Evolutionary conservation across 2,888 invertebrate species (phyloP), one percentile per base, ranked within the genome.

Genomic region (Alloscopus bannaensis): DNA sequence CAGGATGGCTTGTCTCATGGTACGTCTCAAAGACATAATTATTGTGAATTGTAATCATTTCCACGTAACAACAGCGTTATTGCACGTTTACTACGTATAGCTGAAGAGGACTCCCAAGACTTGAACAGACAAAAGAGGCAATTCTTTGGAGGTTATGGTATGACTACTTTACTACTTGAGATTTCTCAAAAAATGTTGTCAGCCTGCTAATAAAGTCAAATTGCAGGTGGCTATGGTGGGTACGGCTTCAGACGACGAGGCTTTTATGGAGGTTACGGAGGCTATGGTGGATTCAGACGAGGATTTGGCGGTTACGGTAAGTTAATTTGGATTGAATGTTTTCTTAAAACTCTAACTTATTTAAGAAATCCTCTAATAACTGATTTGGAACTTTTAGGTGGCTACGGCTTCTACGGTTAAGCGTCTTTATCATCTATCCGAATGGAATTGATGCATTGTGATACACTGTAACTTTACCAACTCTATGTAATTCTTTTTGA

Each of bases 81-180:
- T 16, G 24, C 3, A 50, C 13, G 13, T 36, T 36, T 55, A 26
- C 2, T 26, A 55, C 26, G 29, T 4, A 36, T 31, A 2, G 59
- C 31, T 31, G 59, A 18, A 1, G 50, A n/a, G 20, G 24, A 52
- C 22, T 3, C 52, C 24, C 24, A 52, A 59, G 3, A 29, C 3
- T 3, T 59, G 18, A 59, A 29, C 59, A 28, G 59, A 18, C 31
- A 59, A 16, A 59, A 59, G 59, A 6, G 59, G 20, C 36, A 18
- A 18, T 28, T 60, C 36, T 60, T 8, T 31, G 60, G 60, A 13
- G 60, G 60, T 16, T 60, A 60, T 31, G 60, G 60, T 50, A n/a
- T n/a, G n/a, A n/a, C n/a, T n/a, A n/a, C n/a, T n/a, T n/a, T n/a
- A n/a, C n/a, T n/a, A n/a, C n/a, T n/a, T n/a, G n/a, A n/a, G n/a